A percentile compares a stretch with the other conserved stretches of the same genome.
Conservation (phyloP, 2,888 invertebrate species). For the Pseudoips prasinana region DNA sequence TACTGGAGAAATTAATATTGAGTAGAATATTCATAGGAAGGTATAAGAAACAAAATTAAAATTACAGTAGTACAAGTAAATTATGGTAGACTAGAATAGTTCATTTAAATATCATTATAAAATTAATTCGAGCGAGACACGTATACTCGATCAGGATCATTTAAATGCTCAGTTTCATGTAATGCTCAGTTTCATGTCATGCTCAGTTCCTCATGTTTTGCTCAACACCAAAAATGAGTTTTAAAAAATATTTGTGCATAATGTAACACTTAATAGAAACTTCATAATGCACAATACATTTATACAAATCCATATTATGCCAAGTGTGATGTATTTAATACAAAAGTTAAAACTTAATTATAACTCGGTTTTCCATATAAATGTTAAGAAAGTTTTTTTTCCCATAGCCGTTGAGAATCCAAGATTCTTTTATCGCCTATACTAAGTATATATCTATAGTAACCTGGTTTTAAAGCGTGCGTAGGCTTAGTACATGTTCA, state of each 20-base stretch:
- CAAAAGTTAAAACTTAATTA: neutral
- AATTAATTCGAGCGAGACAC: no score
- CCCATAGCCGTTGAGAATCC: neutral
- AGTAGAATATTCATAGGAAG: no score
- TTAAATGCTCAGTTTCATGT: no score
- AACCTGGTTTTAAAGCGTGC: conserved; percentile 6
- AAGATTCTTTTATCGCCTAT: neutral
- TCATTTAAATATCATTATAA: no score
- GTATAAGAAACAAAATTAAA: no score
- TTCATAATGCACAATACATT: neutral
- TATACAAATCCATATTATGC: neutral
- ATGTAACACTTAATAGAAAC: neutral
- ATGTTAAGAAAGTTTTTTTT: neutral
- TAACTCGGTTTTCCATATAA: neutral
- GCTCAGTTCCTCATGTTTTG: conserved; percentile 1
- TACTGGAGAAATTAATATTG: no score
- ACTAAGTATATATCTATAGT: conserved; percentile 4
- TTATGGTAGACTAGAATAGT: no score
- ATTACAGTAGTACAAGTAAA: no score
- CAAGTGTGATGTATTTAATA: neutral
- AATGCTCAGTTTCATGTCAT: neutral
- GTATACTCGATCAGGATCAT: no score
- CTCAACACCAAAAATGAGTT: conserved; percentile 5
- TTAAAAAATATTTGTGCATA: neutral
- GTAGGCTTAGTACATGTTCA: conserved; percentile 12